These are phyloP conservation scores for Anoplopoma fimbria DNA, from an alignment of 2,113 vertebrate genomes.

Conservation along the genomic window DNA sequence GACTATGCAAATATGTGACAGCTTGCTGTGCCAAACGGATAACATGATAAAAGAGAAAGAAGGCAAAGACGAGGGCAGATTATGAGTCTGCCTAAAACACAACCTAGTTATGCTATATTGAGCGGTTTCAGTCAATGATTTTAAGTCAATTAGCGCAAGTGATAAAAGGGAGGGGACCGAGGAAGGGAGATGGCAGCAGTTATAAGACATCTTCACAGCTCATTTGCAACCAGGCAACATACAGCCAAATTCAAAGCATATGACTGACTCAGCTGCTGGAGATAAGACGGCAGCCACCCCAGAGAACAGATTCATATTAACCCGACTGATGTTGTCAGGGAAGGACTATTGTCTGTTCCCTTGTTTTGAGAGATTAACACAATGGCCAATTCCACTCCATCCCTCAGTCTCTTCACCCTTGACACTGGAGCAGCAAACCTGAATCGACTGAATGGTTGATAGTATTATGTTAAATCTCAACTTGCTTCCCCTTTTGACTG, in stretches of 20 bases:
- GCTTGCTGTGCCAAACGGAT: constrained; percentile 54
- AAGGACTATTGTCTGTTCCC: constrained; percentile 43
- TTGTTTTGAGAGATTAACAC: constrained; percentile 55
- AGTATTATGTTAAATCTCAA: constrained; percentile 33
- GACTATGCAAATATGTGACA: constrained; percentile 62
- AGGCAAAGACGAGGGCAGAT: background rate
- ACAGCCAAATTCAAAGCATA: constrained; percentile 55
- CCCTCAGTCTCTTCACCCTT: constrained; percentile 12
- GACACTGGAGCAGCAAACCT: constrained; percentile 31
- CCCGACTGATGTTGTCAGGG: constrained; percentile 47
- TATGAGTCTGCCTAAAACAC: constrained; percentile 19
- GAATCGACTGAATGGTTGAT: constrained; percentile 25
- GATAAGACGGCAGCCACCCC: constrained; percentile 50
- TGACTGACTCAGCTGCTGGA: constrained; percentile 50
- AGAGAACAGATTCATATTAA: constrained; percentile 54
- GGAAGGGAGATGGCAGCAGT: constrained; percentile 37
- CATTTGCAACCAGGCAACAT: constrained; percentile 57
- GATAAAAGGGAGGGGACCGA: constrained; percentile 43
- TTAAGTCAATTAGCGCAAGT: constrained; percentile 68
- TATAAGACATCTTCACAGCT: constrained; percentile 66
- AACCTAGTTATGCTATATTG: background rate
- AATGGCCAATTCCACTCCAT: constrained; percentile 21
- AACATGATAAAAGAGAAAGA: constrained; percentile 9
- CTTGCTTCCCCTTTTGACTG: constrained; percentile 26
- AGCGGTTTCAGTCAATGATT: constrained; percentile 61